Conservation (phyloP, 2,113 vertebrate species). For the Hucho hucho region DNA sequence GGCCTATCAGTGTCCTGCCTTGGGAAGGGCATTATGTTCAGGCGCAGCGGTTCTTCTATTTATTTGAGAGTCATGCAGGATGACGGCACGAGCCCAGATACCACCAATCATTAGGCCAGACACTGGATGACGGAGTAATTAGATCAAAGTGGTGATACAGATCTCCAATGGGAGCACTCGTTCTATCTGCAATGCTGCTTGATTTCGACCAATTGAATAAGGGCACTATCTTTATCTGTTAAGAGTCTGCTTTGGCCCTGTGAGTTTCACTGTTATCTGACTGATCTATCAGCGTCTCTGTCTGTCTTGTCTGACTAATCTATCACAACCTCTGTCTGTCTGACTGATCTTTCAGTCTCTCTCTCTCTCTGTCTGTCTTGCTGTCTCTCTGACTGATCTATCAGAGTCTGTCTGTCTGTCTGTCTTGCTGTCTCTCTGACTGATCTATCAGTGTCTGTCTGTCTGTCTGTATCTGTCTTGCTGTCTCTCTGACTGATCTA, state of each 20-base stretch:
- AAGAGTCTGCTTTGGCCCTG: conserved; percentile 26
- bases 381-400: neutral
- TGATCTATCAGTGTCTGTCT: neutral
- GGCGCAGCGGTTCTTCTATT: neutral
- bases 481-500: too few relatives aligned
- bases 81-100: conserved; percentile 38
- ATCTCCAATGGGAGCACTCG: conserved; percentile 63
- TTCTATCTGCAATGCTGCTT: conserved; percentile 60
- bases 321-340: neutral
- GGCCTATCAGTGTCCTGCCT: neutral
- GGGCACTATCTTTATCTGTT: conserved; percentile 55
- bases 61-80: conserved; percentile 38
- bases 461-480: too few relatives aligned
- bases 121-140: conserved; percentile 51
- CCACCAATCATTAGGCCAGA: conserved; percentile 53
- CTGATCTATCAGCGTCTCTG: neutral
- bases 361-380: too few relatives aligned
- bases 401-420: neutral
- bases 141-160: conserved; percentile 66
- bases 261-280: conserved; percentile 38
- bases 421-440: neutral
- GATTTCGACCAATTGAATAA: conserved; percentile 68
- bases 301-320: neutral
- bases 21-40: conserved; percentile 3
- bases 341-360: neutral